These are phyloP conservation scores for Notothenia coriiceps DNA, from an alignment of 2,113 vertebrate genomes.

Conservation along the genomic window DNA sequence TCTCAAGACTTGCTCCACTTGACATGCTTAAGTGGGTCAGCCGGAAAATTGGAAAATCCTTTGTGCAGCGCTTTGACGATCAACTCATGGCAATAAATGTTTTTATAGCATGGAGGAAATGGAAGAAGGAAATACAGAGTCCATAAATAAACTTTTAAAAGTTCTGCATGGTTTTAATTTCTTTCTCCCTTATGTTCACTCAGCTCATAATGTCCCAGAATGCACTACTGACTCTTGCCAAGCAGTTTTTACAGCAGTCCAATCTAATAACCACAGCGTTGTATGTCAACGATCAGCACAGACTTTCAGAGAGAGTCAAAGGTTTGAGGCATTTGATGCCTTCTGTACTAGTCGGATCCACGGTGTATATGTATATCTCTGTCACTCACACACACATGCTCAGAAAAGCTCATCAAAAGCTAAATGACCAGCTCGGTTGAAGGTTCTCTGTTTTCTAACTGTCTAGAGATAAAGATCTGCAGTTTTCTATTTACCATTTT, in stretches of 20 bases:
- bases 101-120: constrained; percentile 10
- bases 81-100: constrained; percentile 3
- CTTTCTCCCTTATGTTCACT: not conserved
- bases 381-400: not conserved
- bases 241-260: constrained; percentile 17
- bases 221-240: not conserved
- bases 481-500: not conserved
- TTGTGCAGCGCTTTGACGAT: constrained; percentile 11
- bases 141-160: constrained; percentile 1
- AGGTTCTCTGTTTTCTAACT: not conserved
- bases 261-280: constrained; percentile 8
- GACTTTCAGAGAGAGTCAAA: constrained; percentile 23
- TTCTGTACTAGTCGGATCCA: constrained; percentile 15
- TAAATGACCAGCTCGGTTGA: not conserved
- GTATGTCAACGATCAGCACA: constrained; percentile 32
- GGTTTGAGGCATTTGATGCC: constrained; percentile 11
- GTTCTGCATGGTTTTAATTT: constrained; percentile 7
- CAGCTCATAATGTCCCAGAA: constrained; percentile 20
- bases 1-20: constrained; percentile 4
- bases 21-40: constrained; percentile 48
- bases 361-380: constrained; percentile 8
- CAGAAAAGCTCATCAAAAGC: not conserved
- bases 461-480: too few relatives aligned
- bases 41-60: constrained; percentile 10
- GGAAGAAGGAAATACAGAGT: not conserved